Conservation (phyloP, 2,113 vertebrate genomes). For the Eclectus roratus region DNA sequence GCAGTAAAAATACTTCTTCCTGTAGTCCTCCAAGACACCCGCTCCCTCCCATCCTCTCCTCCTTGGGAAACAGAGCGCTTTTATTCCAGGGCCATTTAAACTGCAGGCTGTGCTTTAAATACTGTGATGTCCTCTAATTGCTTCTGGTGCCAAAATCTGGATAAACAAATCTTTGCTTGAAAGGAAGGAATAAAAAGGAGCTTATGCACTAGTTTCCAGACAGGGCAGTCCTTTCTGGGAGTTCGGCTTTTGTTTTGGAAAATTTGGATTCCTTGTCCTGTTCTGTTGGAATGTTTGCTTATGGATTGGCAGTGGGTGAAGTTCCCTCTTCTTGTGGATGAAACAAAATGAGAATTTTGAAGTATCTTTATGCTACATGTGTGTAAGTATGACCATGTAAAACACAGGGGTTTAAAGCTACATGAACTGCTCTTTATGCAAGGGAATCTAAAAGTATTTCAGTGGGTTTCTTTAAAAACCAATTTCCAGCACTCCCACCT, state of each 20-base stretch:
- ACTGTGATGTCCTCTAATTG: neutral
- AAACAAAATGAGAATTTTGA: neutral
- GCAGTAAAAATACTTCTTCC: neutral
- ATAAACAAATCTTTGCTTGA: conserved; percentile 1
- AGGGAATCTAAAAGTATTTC: neutral
- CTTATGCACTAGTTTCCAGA: neutral
- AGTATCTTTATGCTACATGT: neutral
- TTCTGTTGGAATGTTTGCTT: neutral
- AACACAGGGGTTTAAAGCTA: neutral
- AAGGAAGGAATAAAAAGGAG: neutral
- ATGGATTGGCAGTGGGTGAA: neutral
- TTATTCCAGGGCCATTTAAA: neutral
- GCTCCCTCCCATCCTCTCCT: neutral
- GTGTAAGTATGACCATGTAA: neutral
- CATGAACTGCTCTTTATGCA: neutral
- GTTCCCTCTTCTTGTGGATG: neutral
- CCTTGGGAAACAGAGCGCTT: neutral
- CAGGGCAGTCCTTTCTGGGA: neutral
- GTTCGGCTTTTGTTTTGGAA: neutral
- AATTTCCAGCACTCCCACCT: neutral
- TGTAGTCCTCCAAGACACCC: neutral
- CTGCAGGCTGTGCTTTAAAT: neutral
- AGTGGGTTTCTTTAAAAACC: neutral
- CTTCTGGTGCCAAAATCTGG: conserved; percentile 15
- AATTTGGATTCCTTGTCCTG: neutral